Base-by-base conservation (phyloP, 2,797 vertebrate genomes). In the Lepidocolaptes lacrymiger region DNA sequence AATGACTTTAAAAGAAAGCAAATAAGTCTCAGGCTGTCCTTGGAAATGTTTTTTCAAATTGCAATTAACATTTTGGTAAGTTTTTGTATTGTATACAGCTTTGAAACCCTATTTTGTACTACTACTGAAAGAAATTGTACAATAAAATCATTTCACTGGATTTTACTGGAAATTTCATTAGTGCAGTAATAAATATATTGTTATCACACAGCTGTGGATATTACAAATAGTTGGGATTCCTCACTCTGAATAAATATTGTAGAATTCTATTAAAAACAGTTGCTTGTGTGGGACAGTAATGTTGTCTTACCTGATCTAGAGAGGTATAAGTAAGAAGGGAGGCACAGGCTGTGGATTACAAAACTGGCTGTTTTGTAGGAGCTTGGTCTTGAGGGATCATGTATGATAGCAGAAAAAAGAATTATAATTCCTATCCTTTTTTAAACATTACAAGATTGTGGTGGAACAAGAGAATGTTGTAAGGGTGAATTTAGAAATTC, bases 121-220 rank as follows among this genome's bases (percentile, higher is more conserved):
- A 36, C 13, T 75, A 12, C 9, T 28, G 61, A 88, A 92, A 73
- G 1, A 28, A 86, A 82, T 71, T 92, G 71, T 94, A 95, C 54
- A 97, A 95, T 97, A 97, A 97, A 97, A 86, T 76, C 2, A 19
- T 37, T 91, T 76, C 2, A 16, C 59, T 59, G 80, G 59, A 41
- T 32, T 84, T 54, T 43, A 43, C 30, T 77, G 64, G 56, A 84
- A 85, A 49, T 55, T 39, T 89, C 41, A 37, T 30, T 67, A 30
- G 7, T 37, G 46, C 34, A 14, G 6, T 78, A 22, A 26, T 28
- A 21, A 22, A 28, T 32, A 19, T 41, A 9, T 34, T 73, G 16
- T 82, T 85, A 34, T 66, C 37, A 43, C 12, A 52, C 30, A 67
- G 8, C 32, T 36, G 12, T 51, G 16, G 43, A 24, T 77, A 24